Base-by-base conservation (phyloP, 2,113 vertebrate genomes). In the Phrynocephalus versicolor region DNA sequence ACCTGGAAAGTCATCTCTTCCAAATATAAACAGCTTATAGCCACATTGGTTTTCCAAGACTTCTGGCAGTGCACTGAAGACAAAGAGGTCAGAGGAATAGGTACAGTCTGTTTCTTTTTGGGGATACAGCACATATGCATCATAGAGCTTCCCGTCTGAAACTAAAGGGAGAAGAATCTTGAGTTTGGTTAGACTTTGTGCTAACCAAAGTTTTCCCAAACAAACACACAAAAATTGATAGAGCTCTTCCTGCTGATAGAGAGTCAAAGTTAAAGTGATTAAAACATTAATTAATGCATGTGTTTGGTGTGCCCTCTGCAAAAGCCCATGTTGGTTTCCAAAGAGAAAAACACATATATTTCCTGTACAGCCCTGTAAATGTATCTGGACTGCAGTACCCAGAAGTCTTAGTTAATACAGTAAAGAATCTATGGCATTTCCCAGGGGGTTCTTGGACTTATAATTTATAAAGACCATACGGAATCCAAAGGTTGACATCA, bases 81-180 rank as follows among this genome's bases (percentile, higher is more conserved):
- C 97, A 92, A 99, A 99, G 39, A 82, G 92, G 80, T 96, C 91
- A 39, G 92, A 88, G 69, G 92, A 92, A 30, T 93, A 94, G 70
- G 89, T 88, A 69, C 93, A 85, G 21, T 76, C 90, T 41, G 88
- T 93, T 67, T 84, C 85, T 62, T 93, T 91, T 88, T 94, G 97
- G 3, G 98, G 97, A 90, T 97, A 98, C 0, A 97, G 94, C 81
- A 99, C 95, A 1, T 98, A 99, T 10, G 98, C 98, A 87, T 99
- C 98, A 45, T 98, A 99, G 69, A 93, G 83, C 90, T 98, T 99
- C 74, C 96, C 98, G 93, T 99, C 98, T 78, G 93, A 94, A 94
- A 94, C 98, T 99, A 89, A 89, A 85, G 88, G 89, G 84, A 80
- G 1, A 3, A 87, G 37, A 65, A 55, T 69, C 35, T 70, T 89